Evolutionary conservation across 2,888 invertebrate genomes (phyloP).

Genomic region (Tachina fera): DNA sequence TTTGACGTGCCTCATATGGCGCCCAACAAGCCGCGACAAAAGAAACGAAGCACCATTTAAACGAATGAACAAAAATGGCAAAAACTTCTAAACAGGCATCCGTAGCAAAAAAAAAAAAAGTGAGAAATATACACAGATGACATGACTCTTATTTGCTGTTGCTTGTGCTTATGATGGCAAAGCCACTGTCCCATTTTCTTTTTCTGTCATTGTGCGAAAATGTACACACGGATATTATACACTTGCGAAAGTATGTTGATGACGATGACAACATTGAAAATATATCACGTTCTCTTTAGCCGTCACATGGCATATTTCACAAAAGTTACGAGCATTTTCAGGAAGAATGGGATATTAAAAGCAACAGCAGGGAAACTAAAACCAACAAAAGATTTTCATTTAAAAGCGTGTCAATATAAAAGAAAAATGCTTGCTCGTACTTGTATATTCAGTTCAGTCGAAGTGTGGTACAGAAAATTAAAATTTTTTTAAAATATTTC

Average conservation of each 20-base stretch:
- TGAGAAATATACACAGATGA: slow-evolving; percentile 26
- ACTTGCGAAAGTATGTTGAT: slow-evolving; percentile 11
- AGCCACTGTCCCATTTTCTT: slow-evolving; percentile 3
- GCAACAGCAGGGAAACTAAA: slow-evolving; percentile 4
- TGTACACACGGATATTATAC: background rate
- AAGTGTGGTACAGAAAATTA: background rate
- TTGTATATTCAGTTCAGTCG: background rate
- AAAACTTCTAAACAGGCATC: slow-evolving; percentile 49
- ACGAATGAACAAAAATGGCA: slow-evolving; percentile 50
- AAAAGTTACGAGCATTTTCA: slow-evolving; percentile 12
- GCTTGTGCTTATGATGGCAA: slow-evolving; percentile 36
- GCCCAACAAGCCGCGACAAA: slow-evolving; percentile 71
- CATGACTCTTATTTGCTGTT: slow-evolving; percentile 49
- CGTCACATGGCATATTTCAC: slow-evolving; percentile 58
- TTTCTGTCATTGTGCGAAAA: slow-evolving; percentile 1
- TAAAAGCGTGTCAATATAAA: background rate
- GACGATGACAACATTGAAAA: slow-evolving; percentile 55
- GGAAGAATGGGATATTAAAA: background rate
- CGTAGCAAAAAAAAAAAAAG: slow-evolving; percentile 1
- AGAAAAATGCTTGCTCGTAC: background rate
- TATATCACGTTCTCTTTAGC: slow-evolving; percentile 46
- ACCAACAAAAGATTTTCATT: slow-evolving; percentile 14
- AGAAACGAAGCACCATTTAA: slow-evolving; percentile 36
- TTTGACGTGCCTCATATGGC: slow-evolving; percentile 73
- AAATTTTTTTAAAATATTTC: background rate